Evolutionary conservation across 2,888 invertebrate genomes (phyloP), one percentile per base, ranked within the genome.

Genomic region (Cantharis rufa): DNA sequence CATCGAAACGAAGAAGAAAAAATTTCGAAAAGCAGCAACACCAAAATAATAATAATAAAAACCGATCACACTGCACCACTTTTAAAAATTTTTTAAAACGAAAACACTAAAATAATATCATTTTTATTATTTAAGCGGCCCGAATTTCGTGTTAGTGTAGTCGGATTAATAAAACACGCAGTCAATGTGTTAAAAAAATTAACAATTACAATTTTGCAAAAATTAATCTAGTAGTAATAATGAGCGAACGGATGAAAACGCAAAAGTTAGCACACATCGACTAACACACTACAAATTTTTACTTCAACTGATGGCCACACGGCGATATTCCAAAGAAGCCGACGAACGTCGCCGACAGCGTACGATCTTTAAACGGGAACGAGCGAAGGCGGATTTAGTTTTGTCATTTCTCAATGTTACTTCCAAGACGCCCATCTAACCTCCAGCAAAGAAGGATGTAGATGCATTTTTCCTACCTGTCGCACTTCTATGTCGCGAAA

Each of bases 251-350:
- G 48, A 28, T 62, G 72, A 62, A 66, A 72, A 68, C 80, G 74
- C 15, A 24, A 76, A 32, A 62, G 24, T 11, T 66, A 69, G 61
- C 18, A 71, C 21, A 71, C 68, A 70, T 72, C 78, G 69, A 78
- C 69, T 78, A 73, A 72, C 78, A 79, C 76, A 78, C 79, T 62
- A 76, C 80, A 63, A 81, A 82, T 83, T 80, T 83, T 81, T 83
- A 80, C 83, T 82, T 81, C 82, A 84, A 86, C 86, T 86, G 86
- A 84, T 84, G 83, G 84, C 75, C 82, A 75, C 80, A 82, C 82
- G 83, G 82, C 83, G 82, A 84, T 85, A 84, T 84, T 85, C 84
- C 84, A 84, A 81, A 85, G 84, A 83, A 84, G 80, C 84, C 86
- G 85, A 85, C 82, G 79, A 79, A 81, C 71, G 75, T 82, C 85